A percentile compares a stretch with the other conserved stretches of the same genome.
Evolutionary conservation across 2,888 invertebrate species (phyloP).

Genomic region (Silvanus unidentatus): DNA sequence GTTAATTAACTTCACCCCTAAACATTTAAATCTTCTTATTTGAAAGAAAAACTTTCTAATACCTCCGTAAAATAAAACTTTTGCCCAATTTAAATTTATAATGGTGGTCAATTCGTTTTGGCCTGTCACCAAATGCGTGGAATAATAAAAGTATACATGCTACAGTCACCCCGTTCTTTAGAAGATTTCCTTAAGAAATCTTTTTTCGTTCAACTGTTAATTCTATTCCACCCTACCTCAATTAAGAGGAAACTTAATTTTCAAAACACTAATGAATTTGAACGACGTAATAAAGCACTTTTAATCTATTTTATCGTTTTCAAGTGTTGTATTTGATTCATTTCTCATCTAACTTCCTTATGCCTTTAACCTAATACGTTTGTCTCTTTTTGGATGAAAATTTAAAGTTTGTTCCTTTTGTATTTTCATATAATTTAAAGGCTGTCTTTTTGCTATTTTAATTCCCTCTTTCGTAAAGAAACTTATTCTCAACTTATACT

Average conservation of each 20-base stretch:
- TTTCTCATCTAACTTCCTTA: slow-evolving; percentile 2
- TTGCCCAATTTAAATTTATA: slow-evolving; percentile 15
- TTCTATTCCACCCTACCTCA: slow-evolving; percentile 20
- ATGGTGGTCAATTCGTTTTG: slow-evolving; percentile 16
- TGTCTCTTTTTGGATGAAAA: slow-evolving; percentile 8
- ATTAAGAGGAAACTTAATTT: slow-evolving; percentile 27
- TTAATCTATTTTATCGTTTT: slow-evolving; percentile 32
- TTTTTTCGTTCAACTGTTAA: slow-evolving; percentile 11
- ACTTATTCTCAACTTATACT: not conserved
- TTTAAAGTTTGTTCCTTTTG: slow-evolving; percentile 25
- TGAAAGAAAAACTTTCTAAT: no score
- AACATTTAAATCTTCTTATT: no score
- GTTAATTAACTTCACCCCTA: no score
- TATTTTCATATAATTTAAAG: slow-evolving; percentile 6
- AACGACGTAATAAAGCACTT: slow-evolving; percentile 29
- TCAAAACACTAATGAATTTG: slow-evolving; percentile 28
- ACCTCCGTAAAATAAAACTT: slow-evolving; percentile 14
- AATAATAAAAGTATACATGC: slow-evolving; percentile 12
- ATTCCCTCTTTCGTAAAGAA: slow-evolving; percentile 8
- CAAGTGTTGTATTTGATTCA: slow-evolving; percentile 20
- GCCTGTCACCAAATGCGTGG: not conserved
- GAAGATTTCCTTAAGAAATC: no score
- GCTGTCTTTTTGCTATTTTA: slow-evolving; percentile 6
- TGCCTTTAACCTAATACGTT: slow-evolving; percentile 1
- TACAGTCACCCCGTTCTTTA: no score